A percentile compares a stretch with the other conserved stretches of the same genome.
Evolutionary conservation across 2,113 vertebrate genomes (phyloP).

Genomic region (Sialia sialis): DNA sequence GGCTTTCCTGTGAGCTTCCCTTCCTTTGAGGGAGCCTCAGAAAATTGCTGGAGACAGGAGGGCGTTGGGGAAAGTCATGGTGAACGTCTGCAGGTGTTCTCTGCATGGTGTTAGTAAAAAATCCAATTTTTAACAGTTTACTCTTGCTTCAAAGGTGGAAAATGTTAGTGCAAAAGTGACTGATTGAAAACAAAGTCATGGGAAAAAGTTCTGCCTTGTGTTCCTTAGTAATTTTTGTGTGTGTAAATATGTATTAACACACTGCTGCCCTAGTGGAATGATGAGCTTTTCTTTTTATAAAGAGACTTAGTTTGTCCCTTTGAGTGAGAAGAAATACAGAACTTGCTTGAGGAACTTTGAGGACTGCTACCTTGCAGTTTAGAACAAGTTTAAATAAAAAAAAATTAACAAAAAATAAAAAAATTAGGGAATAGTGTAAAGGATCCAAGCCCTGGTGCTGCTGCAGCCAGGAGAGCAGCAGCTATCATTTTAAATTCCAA

Average conservation of each 20-base stretch:
- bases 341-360: neutral
- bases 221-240: neutral
- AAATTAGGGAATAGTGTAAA: accelerated
- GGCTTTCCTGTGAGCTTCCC: neutral
- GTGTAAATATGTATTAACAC: neutral
- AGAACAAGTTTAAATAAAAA: neutral
- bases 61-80: neutral
- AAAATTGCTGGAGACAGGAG: neutral
- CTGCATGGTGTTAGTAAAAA: neutral
- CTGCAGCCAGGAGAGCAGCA: neutral
- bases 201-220: neutral
- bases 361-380: accelerated
- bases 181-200: neutral
- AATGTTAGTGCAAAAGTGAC: neutral
- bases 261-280: neutral
- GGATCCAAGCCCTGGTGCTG: accelerated
- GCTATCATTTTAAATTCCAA: neutral
- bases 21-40: neutral
- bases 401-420: no score
- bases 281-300: neutral
- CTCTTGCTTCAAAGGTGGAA: neutral
- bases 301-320: neutral
- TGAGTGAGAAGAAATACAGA: neutral
- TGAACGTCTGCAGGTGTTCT: neutral
- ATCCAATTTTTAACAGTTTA: neutral